Base-by-base conservation (phyloP, 2,888 invertebrate genomes). In the Linhomoeus sp. region DNA sequence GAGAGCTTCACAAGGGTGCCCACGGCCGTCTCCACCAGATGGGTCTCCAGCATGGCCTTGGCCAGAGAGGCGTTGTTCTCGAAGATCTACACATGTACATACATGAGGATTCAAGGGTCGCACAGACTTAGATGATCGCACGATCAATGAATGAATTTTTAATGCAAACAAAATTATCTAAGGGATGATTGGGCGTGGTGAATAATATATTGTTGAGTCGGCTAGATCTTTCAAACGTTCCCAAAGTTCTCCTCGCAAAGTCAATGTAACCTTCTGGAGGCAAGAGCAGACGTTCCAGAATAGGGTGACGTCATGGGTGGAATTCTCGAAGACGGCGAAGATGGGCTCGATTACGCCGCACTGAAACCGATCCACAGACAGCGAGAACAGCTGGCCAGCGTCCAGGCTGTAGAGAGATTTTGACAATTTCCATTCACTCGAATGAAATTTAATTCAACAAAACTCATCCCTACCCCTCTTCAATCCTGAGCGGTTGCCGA, bases 31-130 rank as follows among this genome's bases (percentile, higher is more conserved):
- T 61, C 58, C 12, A 54, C 53, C 43, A 63, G 41, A 2, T 55
- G 55, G 9, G 44, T 43, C 26, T 56, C 61, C 3, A 58, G 50
- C 55, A 63, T 54, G 7, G 62, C 58, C 33, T 53, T 52, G 23
- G 57, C 54, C 12, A 63, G 51, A 7, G 55, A 54, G 20, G 50
- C 50, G 49, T 59, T 57, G 41, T 55, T 48, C n/a, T 56, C 55
- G 50, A 58, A 60, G 7, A 58, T 52, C 57, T 59, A 25, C 5
- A 29, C 29, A 29, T 5, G n/a, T n/a, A n/a, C n/a, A n/a, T n/a
- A n/a, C n/a, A n/a, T n/a, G n/a, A n/a, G n/a, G n/a, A n/a, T n/a
- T n/a, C n/a, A n/a, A n/a, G n/a, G n/a, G n/a, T n/a, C n/a, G n/a
- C n/a, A n/a, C n/a, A n/a, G n/a, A n/a, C n/a, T n/a, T n/a, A n/a